Percentiles rank a stretch among this genome's conserved stretches.
phyloP scores from a whole-genome alignment of 2,113 vertebrate species.

The Pseudolaguvia tuberculata region DNA sequence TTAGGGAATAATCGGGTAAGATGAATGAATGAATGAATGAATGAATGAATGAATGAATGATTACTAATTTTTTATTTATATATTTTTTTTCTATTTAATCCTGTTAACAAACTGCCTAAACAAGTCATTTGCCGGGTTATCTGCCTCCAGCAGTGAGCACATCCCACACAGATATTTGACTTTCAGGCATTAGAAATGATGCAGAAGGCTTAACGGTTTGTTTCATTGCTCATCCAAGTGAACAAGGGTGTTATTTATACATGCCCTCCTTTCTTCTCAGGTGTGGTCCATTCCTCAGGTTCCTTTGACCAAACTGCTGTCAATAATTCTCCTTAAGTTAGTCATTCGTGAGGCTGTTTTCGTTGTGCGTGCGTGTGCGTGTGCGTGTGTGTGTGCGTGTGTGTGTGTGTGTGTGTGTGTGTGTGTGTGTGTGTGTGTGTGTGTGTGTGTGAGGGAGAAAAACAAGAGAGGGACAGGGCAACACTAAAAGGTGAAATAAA shows the following conservation, averaged over 20 bases:
- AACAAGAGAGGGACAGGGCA: not conserved
- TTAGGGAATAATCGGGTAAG: too few relatives aligned
- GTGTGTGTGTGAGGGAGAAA: not conserved
- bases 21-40: too few relatives aligned
- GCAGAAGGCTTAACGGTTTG: slow-evolving; percentile 8
- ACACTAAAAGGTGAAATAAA: not conserved
- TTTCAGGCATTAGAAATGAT: slow-evolving; percentile 29
- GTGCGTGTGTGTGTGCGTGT: not conserved
- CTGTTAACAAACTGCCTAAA: not conserved
- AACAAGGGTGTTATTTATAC: slow-evolving; percentile 17
- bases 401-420: not conserved
- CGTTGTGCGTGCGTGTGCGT: not conserved
- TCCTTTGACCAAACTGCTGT: slow-evolving; percentile 30
- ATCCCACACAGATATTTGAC: slow-evolving; percentile 8
- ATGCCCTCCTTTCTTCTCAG: slow-evolving; percentile 20
- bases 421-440: not conserved
- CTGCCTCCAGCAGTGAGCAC: not conserved
- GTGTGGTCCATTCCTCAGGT: slow-evolving; percentile 35
- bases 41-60: too few relatives aligned
- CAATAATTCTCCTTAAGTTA: slow-evolving; percentile 36
- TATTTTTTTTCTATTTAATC: not conserved
- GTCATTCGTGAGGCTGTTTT: slow-evolving; percentile 39
- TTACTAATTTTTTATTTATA: too few relatives aligned
- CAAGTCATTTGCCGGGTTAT: not conserved
- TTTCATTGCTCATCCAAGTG: slow-evolving; percentile 16